phyloP scores from a whole-genome alignment of 35 echinoderm and acorn worm species.

The Ophiothrix spiculata region DNA sequence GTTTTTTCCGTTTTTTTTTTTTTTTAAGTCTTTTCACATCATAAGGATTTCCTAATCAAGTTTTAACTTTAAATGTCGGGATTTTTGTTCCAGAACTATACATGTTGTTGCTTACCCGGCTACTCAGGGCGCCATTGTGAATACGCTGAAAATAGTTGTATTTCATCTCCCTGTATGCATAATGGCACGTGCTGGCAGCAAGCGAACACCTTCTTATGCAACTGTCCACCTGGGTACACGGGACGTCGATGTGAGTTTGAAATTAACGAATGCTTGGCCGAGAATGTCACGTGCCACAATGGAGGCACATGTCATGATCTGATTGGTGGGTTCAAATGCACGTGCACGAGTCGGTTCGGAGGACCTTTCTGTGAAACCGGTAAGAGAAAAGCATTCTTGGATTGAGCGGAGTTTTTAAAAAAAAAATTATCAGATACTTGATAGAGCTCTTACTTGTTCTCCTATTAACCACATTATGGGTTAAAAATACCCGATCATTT shows the following conservation, averaged over 20 bases:
- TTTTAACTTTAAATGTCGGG: no score
- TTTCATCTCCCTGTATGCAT: slow-evolving; percentile 44
- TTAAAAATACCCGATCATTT: no score
- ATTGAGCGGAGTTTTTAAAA: no score
- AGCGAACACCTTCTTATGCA: slow-evolving; percentile 18
- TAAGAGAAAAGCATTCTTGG: no score
- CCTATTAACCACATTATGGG: no score
- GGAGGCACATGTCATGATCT: slow-evolving; percentile 56
- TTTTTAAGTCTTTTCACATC: no score
- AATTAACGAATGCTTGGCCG: slow-evolving; percentile 42
- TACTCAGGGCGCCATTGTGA: slow-evolving; percentile 57
- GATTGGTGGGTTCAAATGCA: slow-evolving; percentile 19
- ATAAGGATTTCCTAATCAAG: no score
- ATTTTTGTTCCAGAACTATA: slow-evolving; percentile 45
- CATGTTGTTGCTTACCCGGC: slow-evolving; percentile 60
- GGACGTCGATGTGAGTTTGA: slow-evolving; percentile 49
- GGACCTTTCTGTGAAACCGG: slow-evolving; percentile 60
- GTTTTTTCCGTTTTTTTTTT: no score
- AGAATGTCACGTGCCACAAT: slow-evolving; percentile 31
- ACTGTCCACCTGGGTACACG: slow-evolving; percentile 30
- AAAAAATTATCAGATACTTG: no score
- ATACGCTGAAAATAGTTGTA: slow-evolving; percentile 35
- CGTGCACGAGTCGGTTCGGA: slow-evolving; percentile 25
- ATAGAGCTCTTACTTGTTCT: no score
- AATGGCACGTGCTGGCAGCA: slow-evolving; percentile 23